A percentile compares a stretch with the other conserved stretches of the same genome.
Conservation (phyloP, 2,113 vertebrate species). For the Shinisaurus crocodilurus region DNA sequence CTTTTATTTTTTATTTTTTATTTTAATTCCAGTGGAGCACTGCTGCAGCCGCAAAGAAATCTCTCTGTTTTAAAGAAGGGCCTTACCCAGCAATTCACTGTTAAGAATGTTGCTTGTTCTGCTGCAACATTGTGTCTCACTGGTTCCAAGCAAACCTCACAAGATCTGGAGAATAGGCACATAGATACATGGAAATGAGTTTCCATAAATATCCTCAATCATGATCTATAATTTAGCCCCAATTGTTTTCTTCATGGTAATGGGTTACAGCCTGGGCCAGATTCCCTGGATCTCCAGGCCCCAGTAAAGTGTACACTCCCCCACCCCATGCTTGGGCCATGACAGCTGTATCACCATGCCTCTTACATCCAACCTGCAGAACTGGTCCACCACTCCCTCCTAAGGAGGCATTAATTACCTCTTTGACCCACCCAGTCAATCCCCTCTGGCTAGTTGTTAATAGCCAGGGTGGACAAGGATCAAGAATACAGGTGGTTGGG, state of each 20-base stretch:
- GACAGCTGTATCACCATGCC: background rate
- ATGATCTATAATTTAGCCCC: too few species aligned
- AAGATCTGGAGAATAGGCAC: background rate
- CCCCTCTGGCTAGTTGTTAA: background rate
- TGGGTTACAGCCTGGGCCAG: too few species aligned
- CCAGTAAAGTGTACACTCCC: background rate
- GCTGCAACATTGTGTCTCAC: background rate
- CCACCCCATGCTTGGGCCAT: background rate
- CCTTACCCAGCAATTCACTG: background rate
- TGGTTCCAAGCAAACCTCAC: background rate
- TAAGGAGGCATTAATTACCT: too few species aligned
- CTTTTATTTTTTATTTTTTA: background rate
- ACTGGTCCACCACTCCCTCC: background rate
- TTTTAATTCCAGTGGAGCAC: too few species aligned
- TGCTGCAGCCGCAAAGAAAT: too few species aligned
- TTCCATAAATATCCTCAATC: background rate
- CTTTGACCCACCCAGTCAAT: background rate
- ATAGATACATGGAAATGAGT: background rate
- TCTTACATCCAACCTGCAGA: background rate
- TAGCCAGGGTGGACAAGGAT: background rate
- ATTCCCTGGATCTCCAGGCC: too few species aligned
- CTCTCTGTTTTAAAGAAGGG: background rate
- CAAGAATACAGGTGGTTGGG: background rate
- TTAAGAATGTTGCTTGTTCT: background rate
- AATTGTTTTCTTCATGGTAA: too few species aligned